Percentiles rank a stretch among this genome's conserved stretches.
These are phyloP conservation scores for Pogona vitticeps DNA, from an alignment of 2,113 vertebrate genomes.

Conservation along the genomic window DNA sequence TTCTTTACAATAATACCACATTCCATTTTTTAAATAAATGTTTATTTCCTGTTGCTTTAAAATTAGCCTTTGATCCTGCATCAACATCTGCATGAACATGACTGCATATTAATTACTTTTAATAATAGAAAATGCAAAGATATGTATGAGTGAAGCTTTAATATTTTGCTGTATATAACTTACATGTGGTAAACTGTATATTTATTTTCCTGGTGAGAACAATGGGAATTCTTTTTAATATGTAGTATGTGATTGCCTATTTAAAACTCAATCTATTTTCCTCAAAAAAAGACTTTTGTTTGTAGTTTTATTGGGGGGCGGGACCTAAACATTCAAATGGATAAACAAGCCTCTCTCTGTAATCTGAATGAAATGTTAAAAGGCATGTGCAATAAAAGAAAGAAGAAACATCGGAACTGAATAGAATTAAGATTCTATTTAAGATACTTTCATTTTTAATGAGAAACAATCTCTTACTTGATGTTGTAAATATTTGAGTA, in stretches of 20 bases:
- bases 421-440: conserved; percentile 40
- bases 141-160: background rate
- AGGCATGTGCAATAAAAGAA: conserved; percentile 55
- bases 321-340: too few species aligned
- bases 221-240: background rate
- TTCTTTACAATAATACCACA: background rate
- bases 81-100: background rate
- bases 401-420: conserved; percentile 38
- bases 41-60: background rate
- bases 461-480: conserved; percentile 55
- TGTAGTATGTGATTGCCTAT: background rate
- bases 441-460: conserved; percentile 54
- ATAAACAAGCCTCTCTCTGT: background rate
- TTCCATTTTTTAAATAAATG: background rate
- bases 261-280: background rate
- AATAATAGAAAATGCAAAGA: too few species aligned
- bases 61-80: background rate
- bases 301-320: background rate
- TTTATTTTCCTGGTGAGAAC: background rate
- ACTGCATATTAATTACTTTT: background rate
- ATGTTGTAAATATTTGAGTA: conserved; percentile 63
- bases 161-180: background rate
- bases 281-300: background rate
- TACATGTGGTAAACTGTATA: background rate
- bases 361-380: conserved; percentile 52